phyloP scores from a whole-genome alignment of 2,888 invertebrate species.

The Parnassius smintheus region DNA sequence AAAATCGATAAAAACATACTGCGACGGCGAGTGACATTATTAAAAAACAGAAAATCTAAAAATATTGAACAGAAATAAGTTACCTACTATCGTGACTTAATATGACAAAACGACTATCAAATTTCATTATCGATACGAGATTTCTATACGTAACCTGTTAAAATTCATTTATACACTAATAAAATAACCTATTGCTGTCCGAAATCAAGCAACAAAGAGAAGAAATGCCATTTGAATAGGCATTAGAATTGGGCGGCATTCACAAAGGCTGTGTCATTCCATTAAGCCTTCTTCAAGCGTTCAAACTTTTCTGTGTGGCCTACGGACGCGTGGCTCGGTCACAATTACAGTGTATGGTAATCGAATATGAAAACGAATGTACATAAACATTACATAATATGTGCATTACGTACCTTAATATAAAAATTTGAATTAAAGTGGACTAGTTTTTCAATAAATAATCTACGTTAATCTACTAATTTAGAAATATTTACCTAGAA shows the following conservation, averaged over 20 bases:
- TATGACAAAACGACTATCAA: conserved; percentile 46
- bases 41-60: conserved; percentile 28
- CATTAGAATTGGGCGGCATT: conserved; percentile 80
- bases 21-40: conserved; percentile 21
- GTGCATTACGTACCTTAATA: too few species aligned
- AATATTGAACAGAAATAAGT: conserved; percentile 20
- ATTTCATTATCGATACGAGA: conserved; percentile 50
- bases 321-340: conserved; percentile 67
- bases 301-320: conserved; percentile 73
- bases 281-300: conserved; percentile 79
- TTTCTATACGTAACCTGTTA: conserved; percentile 63
- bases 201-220: conserved; percentile 79
- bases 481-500: too few species aligned
- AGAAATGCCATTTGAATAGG: conserved; percentile 80
- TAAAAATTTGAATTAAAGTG: too few species aligned
- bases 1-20: conserved; percentile 27
- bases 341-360: conserved; percentile 52
- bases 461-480: too few species aligned
- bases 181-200: conserved; percentile 78
- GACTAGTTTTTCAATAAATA: too few species aligned
- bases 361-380: conserved; percentile 68
- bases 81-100: conserved; percentile 38
- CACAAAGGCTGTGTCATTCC: conserved; percentile 79
- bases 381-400: too few species aligned
- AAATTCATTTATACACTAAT: conserved; percentile 72